Percentiles rank a stretch among this genome's conserved stretches.
These are phyloP conservation scores for Calypte anna DNA, from an alignment of 2,113 vertebrate species.

Conservation along the genomic window DNA sequence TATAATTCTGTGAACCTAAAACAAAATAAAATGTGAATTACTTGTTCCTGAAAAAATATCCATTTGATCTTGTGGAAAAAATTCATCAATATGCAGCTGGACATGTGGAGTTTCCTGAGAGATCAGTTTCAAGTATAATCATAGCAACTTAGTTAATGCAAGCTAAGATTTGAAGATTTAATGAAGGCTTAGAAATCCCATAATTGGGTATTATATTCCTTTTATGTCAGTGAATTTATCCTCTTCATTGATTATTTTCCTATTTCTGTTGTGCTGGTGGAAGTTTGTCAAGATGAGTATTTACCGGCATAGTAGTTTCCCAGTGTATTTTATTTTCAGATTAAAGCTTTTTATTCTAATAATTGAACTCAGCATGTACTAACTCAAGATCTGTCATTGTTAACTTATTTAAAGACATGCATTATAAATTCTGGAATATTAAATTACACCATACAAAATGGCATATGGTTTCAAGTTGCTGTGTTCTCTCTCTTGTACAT, in stretches of 20 bases:
- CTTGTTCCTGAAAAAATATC: background rate
- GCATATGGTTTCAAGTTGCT: background rate
- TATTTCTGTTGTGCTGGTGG: background rate
- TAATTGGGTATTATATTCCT: conserved; percentile 26
- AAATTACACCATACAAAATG: background rate
- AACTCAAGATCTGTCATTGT: background rate
- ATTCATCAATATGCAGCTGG: background rate
- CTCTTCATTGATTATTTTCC: conserved; percentile 38
- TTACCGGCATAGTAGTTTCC: background rate
- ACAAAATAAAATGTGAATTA: background rate
- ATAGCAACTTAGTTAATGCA: conserved; percentile 25
- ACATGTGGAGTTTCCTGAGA: background rate
- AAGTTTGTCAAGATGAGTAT: background rate
- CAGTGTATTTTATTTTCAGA: conserved; percentile 31
- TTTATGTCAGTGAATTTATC: conserved; percentile 12
- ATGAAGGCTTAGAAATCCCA: background rate
- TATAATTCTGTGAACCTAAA: background rate
- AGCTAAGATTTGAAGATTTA: conserved; percentile 40
- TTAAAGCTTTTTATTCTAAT: conserved; percentile 4
- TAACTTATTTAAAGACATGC: background rate
- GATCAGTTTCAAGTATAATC: conserved; percentile 13
- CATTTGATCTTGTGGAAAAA: background rate
- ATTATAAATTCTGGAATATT: conserved; percentile 17
- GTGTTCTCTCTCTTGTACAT: background rate
- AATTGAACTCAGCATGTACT: background rate